phyloP scores from a whole-genome alignment of 2,888 invertebrate species.

The Gasteruption jaculator region DNA sequence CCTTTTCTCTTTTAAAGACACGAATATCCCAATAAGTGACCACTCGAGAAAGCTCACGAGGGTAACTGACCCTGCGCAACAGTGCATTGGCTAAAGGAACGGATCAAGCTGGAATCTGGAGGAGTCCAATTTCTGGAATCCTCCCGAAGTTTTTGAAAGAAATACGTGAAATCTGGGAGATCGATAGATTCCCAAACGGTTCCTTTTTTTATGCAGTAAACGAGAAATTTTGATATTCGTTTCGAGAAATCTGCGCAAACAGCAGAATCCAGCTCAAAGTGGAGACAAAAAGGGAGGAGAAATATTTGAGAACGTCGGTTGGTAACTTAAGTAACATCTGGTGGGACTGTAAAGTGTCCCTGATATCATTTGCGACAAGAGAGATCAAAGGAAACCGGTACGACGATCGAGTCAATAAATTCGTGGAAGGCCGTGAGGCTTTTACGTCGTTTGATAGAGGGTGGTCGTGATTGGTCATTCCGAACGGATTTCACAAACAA shows the following conservation, averaged over 20 bases:
- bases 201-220: conserved; percentile 13
- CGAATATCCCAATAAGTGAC: neutral
- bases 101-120: no score
- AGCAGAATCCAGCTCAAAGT: neutral
- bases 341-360: conserved; percentile 22
- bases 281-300: neutral
- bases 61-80: conserved; percentile 50
- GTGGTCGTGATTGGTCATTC: conserved; percentile 46
- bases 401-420: conserved; percentile 43
- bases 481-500: conserved; percentile 48
- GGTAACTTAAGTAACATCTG: no score
- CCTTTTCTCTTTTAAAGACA: neutral
- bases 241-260: conserved; percentile 3
- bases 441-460: conserved; percentile 38
- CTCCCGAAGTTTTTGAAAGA: no score
- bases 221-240: conserved; percentile 1
- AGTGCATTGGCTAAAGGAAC: no score
- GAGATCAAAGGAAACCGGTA: conserved; percentile 29
- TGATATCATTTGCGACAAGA: conserved; percentile 13
- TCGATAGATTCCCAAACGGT: conserved; percentile 8
- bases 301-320: no score
- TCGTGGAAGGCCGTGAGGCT: conserved; percentile 41
- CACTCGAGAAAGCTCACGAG: conserved; percentile 10
- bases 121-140: no score
- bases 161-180: no score